Base-by-base conservation (phyloP, 2,888 invertebrate genomes). In the Leptinotarsa haldemani region DNA sequence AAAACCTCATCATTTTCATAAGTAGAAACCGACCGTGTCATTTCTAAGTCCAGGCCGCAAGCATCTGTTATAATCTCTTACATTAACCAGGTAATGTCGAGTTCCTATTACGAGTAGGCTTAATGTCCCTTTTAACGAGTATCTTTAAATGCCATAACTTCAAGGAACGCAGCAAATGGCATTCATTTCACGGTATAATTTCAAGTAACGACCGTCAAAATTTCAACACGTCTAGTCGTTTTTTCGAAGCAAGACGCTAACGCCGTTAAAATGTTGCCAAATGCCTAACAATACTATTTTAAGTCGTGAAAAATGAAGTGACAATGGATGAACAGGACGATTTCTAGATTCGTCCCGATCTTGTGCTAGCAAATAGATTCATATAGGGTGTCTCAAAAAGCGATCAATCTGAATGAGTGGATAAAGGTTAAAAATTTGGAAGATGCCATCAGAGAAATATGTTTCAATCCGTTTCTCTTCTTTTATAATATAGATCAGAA, bases 161-260 rank as follows among this genome's bases (percentile, higher is more conserved):
- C 52, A 52, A 52, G 16, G 52, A 52, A 52, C 52, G 9, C 18
- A 52, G 52, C 52, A 5, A 18, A 56, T 20, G 20, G 20, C 56
- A 56, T 56, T 56, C 56, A 56, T 56, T 56, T 56, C 56, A 56
- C 56, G 56, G 56, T 56, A 13, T 20, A 56, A 56, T 56, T 56
- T 56, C 20, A 56, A 56, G 20, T 56, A 56, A 56, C 20, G 56
- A 56, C 56, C 52, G 20, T 56, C 56, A 56, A 56, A 56, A 56
- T 56, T 56, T 56, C 56, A 56, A 56, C 56, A 56, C 56, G 22
- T 56, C 18, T 56, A 13, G 20, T 18, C 3, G 9, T 7, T 56
- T 52, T 56, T 56, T 56, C 3, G 20, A 56, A 56, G 7, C 56
- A 20, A 56, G 20, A 56, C 56, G 18, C 56, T 56, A 56, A 56